Evolutionary conservation across 2,888 invertebrate genomes (phyloP).

Genomic region (Anarsia innoxiella): DNA sequence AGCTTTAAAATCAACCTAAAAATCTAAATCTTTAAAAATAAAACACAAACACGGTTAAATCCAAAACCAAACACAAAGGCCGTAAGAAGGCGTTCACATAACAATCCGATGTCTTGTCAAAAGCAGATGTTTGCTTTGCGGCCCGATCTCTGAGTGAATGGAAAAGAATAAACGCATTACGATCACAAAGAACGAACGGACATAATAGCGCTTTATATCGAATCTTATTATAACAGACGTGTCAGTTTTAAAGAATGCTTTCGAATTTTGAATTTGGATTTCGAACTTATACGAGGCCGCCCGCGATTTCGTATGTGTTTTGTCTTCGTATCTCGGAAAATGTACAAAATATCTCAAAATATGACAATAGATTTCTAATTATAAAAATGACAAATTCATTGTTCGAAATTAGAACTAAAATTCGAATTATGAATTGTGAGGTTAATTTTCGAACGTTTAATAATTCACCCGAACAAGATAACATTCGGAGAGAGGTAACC

Average conservation of each 20-base stretch:
- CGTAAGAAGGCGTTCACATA: too few species aligned
- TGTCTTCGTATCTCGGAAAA: background rate
- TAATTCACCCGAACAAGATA: background rate
- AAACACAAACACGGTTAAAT: too few species aligned
- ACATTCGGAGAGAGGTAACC: too few species aligned
- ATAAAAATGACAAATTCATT: background rate
- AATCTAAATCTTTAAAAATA: too few species aligned
- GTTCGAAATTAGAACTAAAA: too few species aligned
- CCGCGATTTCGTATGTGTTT: too few species aligned
- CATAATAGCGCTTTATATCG: constrained; percentile 50
- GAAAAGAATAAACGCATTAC: constrained; percentile 45
- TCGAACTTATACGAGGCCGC: background rate
- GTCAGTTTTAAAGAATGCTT: constrained; percentile 20
- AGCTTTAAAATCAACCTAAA: too few species aligned
- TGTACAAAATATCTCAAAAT: background rate
- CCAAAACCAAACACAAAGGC: too few species aligned
- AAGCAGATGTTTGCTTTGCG: constrained; percentile 17
- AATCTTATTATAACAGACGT: constrained; percentile 59
- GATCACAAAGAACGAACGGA: constrained; percentile 39
- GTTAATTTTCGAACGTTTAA: background rate
- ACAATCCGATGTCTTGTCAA: constrained; percentile 9
- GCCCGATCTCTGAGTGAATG: constrained; percentile 28
- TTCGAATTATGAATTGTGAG: background rate
- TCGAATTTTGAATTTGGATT: constrained; percentile 14
- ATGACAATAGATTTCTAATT: background rate